phyloP scores from a whole-genome alignment of 2,888 invertebrate species.

The Anaspis maculata region DNA sequence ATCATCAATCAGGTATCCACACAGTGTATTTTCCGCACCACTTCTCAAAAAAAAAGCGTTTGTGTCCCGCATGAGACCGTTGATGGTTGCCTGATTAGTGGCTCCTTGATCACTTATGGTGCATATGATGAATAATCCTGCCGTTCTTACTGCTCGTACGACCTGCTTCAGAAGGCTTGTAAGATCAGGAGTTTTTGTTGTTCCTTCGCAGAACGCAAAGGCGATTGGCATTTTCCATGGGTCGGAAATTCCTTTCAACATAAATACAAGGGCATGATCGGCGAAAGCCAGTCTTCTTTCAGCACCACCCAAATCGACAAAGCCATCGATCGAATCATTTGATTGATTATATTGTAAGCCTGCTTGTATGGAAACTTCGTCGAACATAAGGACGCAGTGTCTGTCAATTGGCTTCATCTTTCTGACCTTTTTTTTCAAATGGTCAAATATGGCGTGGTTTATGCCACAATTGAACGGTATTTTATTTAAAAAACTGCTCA shows the following conservation, averaged over 20 bases:
- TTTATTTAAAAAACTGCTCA: constrained; percentile 10
- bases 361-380: constrained; percentile 17
- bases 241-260: constrained; percentile 18
- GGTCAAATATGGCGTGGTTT: constrained; percentile 14
- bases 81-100: constrained; percentile 21
- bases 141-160: constrained; percentile 13
- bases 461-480: constrained; percentile 15
- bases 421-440: constrained; percentile 8
- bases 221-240: constrained; percentile 23
- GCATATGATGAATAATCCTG: constrained; percentile 16
- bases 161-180: constrained; percentile 12
- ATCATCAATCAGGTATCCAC: constrained; percentile 14
- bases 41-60: constrained; percentile 7
- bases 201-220: constrained; percentile 17
- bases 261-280: constrained; percentile 23
- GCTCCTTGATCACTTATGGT: constrained; percentile 27
- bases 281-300: constrained; percentile 13
- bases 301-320: constrained; percentile 15
- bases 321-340: constrained; percentile 14
- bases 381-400: constrained; percentile 15
- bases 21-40: constrained; percentile 9
- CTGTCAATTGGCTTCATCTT: constrained; percentile 8
- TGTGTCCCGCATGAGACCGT: constrained; percentile 12
- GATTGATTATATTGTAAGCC: constrained; percentile 14
- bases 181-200: constrained; percentile 12